Percentiles rank a stretch among this genome's conserved stretches.
Conservation (phyloP, 2,888 invertebrate genomes). For the Cabera pusaria region DNA sequence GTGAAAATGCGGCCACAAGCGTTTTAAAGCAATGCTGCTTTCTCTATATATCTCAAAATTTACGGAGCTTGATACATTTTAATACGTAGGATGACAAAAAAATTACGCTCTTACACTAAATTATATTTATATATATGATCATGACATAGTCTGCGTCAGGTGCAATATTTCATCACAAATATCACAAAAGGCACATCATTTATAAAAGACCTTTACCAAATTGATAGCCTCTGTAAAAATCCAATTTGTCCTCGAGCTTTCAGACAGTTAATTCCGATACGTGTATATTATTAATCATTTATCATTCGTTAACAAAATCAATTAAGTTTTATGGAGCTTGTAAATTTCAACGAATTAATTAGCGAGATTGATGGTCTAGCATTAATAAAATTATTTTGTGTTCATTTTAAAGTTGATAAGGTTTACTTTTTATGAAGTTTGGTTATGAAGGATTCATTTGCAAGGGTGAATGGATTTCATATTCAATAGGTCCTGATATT, state of each 20-base stretch:
- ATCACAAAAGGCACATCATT: too few species aligned
- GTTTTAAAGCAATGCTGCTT: too few species aligned
- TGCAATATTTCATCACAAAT: too few species aligned
- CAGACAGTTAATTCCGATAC: slow-evolving; percentile 13
- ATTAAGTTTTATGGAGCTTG: slow-evolving; percentile 22
- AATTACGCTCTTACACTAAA: too few species aligned
- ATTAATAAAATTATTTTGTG: slow-evolving; percentile 24
- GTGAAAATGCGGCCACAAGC: too few species aligned
- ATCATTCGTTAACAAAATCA: slow-evolving; percentile 25
- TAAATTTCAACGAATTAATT: slow-evolving; percentile 25
- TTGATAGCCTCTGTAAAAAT: slow-evolving; percentile 15
- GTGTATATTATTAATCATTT: slow-evolving; percentile 21
- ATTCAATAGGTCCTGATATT: slow-evolving; percentile 35
- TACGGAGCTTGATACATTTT: too few species aligned
- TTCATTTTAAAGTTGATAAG: slow-evolving; percentile 22
- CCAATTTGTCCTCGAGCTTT: slow-evolving; percentile 19
- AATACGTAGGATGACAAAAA: too few species aligned
- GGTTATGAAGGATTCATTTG: slow-evolving; percentile 28
- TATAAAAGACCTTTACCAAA: slow-evolving; percentile 5
- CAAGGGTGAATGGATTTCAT: slow-evolving; percentile 31
- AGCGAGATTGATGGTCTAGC: slow-evolving; percentile 19
- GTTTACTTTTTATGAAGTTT: slow-evolving; percentile 21
- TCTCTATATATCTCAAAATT: too few species aligned
- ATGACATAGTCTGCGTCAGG: too few species aligned
- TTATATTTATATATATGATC: too few species aligned